Percentiles rank a stretch among this genome's conserved stretches.
phyloP scores from a whole-genome alignment of 2,888 invertebrate species.

The Lithophane socia region DNA sequence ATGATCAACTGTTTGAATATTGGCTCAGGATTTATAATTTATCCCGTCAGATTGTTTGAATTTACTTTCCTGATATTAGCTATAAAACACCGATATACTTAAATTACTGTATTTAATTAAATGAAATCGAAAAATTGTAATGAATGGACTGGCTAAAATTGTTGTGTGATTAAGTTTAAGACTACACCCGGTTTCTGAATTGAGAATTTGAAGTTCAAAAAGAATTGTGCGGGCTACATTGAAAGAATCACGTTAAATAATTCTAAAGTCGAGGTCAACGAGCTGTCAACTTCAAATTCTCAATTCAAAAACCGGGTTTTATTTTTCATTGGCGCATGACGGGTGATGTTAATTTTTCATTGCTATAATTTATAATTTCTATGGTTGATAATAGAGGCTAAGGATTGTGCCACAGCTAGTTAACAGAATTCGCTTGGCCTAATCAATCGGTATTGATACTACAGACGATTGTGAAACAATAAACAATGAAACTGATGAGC shows the following conservation, averaged over 20 bases:
- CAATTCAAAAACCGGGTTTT: not conserved
- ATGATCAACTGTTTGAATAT: conserved; percentile 58
- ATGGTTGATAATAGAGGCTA: conserved; percentile 61
- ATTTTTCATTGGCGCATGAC: not conserved
- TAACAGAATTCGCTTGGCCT: conserved; percentile 71
- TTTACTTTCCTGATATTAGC: not conserved
- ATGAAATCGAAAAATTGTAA: not conserved
- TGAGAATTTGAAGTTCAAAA: not conserved
- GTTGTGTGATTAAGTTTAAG: not conserved
- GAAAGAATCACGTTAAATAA: not conserved
- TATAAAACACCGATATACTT: not conserved
- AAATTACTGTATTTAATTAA: conserved; percentile 1
- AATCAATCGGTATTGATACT: conserved; percentile 45
- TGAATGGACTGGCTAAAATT: conserved; percentile 7
- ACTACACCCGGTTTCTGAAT: not conserved
- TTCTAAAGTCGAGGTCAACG: not conserved
- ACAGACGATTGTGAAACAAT: conserved; percentile 24
- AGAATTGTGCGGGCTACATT: not conserved
- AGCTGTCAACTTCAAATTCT: not conserved
- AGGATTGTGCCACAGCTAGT: conserved; percentile 74
- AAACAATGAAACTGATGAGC: conserved; percentile 19
- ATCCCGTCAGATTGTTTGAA: not conserved
- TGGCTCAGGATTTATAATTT: conserved; percentile 15
- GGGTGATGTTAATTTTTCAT: conserved; percentile 16
- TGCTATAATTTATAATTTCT: conserved; percentile 27